Conservation (phyloP, 1,140 invertebrate species). For the Neocloeon triangulifer region DNA sequence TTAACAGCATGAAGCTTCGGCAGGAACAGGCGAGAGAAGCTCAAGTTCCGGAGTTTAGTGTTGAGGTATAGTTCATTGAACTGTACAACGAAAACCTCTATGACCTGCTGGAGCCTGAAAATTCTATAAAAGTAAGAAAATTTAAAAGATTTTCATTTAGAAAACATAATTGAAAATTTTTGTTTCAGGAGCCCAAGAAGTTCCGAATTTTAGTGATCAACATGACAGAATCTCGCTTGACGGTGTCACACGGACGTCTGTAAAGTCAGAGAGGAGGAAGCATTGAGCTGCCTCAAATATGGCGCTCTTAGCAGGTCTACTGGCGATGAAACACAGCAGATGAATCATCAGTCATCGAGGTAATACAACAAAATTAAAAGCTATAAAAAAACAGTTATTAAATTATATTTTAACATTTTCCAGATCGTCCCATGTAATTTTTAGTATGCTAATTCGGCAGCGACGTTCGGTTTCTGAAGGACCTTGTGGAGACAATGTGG, state of each 20-base stretch:
- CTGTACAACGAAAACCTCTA: constrained; percentile 93
- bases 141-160: too few species aligned
- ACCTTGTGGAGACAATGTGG: constrained; percentile 6
- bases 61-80: constrained; percentile 76
- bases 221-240: constrained; percentile 70
- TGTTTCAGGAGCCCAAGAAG: constrained; percentile 27
- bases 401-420: too few species aligned
- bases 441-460: constrained; percentile 75
- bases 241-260: constrained; percentile 63
- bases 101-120: constrained; percentile 62
- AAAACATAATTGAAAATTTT: too few species aligned
- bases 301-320: constrained; percentile 84
- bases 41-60: constrained; percentile 49
- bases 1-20: constrained; percentile 51
- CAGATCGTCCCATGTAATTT: constrained; percentile 91
- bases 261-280: constrained; percentile 56
- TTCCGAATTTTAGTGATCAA: constrained; percentile 80
- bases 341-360: constrained; percentile 87
- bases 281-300: constrained; percentile 60
- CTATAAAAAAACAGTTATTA: too few species aligned
- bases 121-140: constrained; percentile 27
- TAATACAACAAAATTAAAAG: too few species aligned
- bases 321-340: constrained; percentile 86
- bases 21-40: constrained; percentile 31
- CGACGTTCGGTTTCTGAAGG: constrained; percentile 35